Conservation (phyloP, 2,888 invertebrate species). For the Aphidius colemani region DNA sequence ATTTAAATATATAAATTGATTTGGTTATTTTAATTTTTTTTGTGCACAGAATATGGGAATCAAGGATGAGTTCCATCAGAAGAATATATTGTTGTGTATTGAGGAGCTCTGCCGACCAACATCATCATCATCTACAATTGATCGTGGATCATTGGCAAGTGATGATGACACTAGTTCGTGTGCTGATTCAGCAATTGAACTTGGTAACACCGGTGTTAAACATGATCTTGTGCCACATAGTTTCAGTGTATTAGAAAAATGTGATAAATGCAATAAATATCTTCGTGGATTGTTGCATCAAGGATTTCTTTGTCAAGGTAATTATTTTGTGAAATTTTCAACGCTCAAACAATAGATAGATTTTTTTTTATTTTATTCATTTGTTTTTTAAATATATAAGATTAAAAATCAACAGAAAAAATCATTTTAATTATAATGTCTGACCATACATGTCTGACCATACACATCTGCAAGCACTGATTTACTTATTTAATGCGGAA, state of each 20-base stretch:
- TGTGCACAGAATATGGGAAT: slow-evolving; percentile 72
- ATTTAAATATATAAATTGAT: too few relatives aligned
- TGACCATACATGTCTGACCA: too few relatives aligned
- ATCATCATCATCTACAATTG: slow-evolving; percentile 38
- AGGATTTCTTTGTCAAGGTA: slow-evolving; percentile 72
- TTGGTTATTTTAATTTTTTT: slow-evolving; percentile 1
- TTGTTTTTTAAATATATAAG: background rate
- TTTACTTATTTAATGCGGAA: too few relatives aligned
- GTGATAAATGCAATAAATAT: slow-evolving; percentile 75
- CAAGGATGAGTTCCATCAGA: slow-evolving; percentile 75
- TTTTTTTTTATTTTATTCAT: background rate
- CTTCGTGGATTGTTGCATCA: slow-evolving; percentile 73
- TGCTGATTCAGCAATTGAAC: slow-evolving; percentile 19
- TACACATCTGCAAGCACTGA: too few relatives aligned
- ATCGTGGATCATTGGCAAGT: slow-evolving; percentile 32
- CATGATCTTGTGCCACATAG: slow-evolving; percentile 68
- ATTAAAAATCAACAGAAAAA: too few relatives aligned
- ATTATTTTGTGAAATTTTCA: background rate
- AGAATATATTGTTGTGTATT: slow-evolving; percentile 70
- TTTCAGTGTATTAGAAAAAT: slow-evolving; percentile 71
- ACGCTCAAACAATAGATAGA: background rate
- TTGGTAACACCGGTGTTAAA: slow-evolving; percentile 38
- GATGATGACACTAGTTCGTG: slow-evolving; percentile 31
- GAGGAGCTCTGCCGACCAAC: slow-evolving; percentile 65
- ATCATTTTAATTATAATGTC: too few relatives aligned